Base-by-base conservation (phyloP, 1,140 invertebrate genomes). In the Hydropsyche tenuis region DNA sequence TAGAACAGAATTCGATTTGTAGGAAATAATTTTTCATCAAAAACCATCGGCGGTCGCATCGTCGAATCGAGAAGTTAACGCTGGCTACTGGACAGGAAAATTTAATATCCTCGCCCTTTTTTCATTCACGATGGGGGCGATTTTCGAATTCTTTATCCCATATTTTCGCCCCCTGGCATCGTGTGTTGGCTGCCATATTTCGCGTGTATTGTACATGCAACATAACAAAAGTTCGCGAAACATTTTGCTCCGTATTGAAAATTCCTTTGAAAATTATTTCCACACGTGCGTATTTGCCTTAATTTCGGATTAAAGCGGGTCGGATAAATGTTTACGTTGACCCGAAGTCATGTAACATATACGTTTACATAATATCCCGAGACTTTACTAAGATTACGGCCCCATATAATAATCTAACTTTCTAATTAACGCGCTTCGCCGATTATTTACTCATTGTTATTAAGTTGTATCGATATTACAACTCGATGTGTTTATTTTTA, bases 271-370 rank as follows among this genome's bases (percentile, higher is more conserved):
- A 16, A 53, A 18, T 48, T 48, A 48, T 14, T 48, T n/a, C 16
- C 20, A 53, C 48, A 53, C 48, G 16, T 9, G 4, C 1, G n/a
- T 20, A 18, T 18, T 53, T 53, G 20, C 48, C 6, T 18, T 53
- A 53, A 53, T 53, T 53, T 20, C 20, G 48, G 20, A 53, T 53
- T 53, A 53, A 18, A 53, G 48, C 20, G 30, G 30, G 30, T 9
- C 30, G 48, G 20, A 53, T 20, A 53, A 53, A 53, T 20, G 20
- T 53, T 53, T 53, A 53, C 48, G 20, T 53, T 53, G 48, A 53
- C 48, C 48, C 48, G 20, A 53, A 53, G 48, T 53, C 16, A 16
- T 20, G 48, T 53, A 18, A 53, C n/a, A 20, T 20, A 53, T 16
- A 20, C 20, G 20, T 53, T 53, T 53, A 53, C 48, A 18, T 53